Conservation (phyloP, 2,888 invertebrate species). For the Glyphotaelius pellucidus region DNA sequence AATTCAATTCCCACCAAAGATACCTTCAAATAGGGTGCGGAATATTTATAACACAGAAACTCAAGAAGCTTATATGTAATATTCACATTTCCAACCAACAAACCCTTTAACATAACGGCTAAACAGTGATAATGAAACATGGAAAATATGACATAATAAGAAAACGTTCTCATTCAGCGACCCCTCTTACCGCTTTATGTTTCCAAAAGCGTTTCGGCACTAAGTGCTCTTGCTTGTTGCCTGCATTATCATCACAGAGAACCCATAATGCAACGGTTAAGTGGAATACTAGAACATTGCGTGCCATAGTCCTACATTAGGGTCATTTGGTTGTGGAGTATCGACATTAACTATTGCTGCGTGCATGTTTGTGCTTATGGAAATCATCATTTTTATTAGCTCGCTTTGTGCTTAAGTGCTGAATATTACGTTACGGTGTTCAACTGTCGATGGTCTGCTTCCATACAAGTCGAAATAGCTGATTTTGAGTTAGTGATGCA, state of each 20-base stretch:
- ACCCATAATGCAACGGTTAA: background rate
- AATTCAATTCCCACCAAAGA: background rate
- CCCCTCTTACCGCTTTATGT: background rate
- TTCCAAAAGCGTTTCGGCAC: background rate
- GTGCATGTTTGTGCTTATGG: background rate
- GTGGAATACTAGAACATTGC: background rate
- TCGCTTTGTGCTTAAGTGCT: background rate
- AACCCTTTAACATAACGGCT: background rate
- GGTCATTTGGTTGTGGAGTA: background rate
- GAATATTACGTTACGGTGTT: background rate
- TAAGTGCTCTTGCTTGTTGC: background rate
- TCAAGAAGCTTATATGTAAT: background rate
- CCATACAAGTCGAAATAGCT: background rate
- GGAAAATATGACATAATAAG: background rate
- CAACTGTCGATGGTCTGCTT: background rate
- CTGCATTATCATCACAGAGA: background rate
- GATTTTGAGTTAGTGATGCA: too few species aligned
- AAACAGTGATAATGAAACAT: background rate
- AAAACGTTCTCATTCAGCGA: background rate
- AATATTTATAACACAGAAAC: background rate
- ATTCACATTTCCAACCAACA: background rate
- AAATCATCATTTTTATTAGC: background rate
- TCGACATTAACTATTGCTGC: background rate
- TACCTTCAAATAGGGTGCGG: background rate
- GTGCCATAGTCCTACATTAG: background rate